Conservation (phyloP, 1,140 invertebrate genomes). For the Plectrocnemia conspersa region DNA sequence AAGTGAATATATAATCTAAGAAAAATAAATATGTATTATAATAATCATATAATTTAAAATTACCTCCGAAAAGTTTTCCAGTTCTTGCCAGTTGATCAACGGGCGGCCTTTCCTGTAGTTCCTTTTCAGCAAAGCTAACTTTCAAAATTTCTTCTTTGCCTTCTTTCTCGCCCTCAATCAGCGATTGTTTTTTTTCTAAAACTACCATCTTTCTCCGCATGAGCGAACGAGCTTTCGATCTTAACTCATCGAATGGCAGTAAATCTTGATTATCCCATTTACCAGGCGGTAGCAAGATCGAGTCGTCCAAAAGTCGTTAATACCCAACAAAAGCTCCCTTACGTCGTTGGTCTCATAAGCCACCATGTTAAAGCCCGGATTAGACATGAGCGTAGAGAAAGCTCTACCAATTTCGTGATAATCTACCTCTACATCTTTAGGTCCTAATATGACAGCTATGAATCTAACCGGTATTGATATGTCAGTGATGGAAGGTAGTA, state of each 20-base stretch:
- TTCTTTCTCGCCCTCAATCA: constrained; percentile 52
- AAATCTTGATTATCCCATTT: constrained; percentile 90
- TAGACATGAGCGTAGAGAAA: constrained; percentile 94
- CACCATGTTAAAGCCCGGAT: constrained; percentile 84
- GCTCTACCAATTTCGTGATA: constrained; percentile 95
- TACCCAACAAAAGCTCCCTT: constrained; percentile 80
- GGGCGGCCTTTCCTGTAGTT: constrained; percentile 41
- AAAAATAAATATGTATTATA: constrained; percentile 3
- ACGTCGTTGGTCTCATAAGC: constrained; percentile 85
- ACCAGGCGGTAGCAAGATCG: constrained; percentile 91
- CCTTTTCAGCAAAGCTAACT: constrained; percentile 25
- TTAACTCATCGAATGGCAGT: constrained; percentile 79
- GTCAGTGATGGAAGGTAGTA: constrained; percentile 86
- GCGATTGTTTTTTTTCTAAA: constrained; percentile 59
- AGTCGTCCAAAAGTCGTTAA: constrained; percentile 94
- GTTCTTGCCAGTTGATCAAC: constrained; percentile 72
- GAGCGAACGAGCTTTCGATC: constrained; percentile 76
- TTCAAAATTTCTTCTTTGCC: constrained; percentile 43
- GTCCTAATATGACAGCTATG: constrained; percentile 88
- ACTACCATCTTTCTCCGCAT: constrained; percentile 66
- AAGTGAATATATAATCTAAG: not conserved
- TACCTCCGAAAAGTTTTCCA: constrained; percentile 67
- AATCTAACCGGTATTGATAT: constrained; percentile 90
- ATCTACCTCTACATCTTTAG: constrained; percentile 74
- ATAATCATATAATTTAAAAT: no score